Evolutionary conservation across 2,888 invertebrate genomes (phyloP), one percentile per base, ranked within the genome.

Genomic region (Hirtodrosophila cameraria): DNA sequence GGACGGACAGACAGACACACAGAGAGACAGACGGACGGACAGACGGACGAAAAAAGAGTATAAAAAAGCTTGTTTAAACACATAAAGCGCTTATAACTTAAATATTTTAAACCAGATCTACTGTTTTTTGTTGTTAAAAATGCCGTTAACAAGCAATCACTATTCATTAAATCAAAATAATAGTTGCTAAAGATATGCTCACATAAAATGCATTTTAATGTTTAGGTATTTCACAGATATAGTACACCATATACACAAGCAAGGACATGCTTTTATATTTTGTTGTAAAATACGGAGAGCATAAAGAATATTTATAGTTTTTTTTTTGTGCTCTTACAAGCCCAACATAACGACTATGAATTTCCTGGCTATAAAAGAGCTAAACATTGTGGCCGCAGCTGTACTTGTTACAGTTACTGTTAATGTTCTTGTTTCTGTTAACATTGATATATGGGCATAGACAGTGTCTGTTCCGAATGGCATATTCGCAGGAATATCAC

Each of bases 291-390:
- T 42, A 41, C 27, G n/a, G n/a, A 46, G 33, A 35, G 53, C 52
- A 66, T 69, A 69, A 69, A 73, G 49, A 66, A 59, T 73, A 73
- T 69, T 69, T 69, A 82, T 72, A 53, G 68, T 68, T 62, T 41
- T 33, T 38, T 28, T 43, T 3, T 9, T 15, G 33, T 23, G 27
- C 23, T 27, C 23, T 15, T 4, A 11, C 46, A n/a, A 33, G 2
- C 6, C 12, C 50, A n/a, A 31, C 38, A 55, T 54, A 77, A 61
- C 70, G 82, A 59, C 85, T 59, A 75, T 75, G 80, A 79, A 75
- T 78, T 77, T 75, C 73, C 36, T n/a, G 84, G 64, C 64, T 48
- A 82, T 79, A 78, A 79, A 79, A 78, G n/a, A n/a, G 48, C 23
- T 79, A 82, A 78, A 85, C 78, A 84, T 74, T 78, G 78, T 71